Evolutionary conservation across 2,113 vertebrate genomes (phyloP).

Genomic region (Lophius piscatorius): DNA sequence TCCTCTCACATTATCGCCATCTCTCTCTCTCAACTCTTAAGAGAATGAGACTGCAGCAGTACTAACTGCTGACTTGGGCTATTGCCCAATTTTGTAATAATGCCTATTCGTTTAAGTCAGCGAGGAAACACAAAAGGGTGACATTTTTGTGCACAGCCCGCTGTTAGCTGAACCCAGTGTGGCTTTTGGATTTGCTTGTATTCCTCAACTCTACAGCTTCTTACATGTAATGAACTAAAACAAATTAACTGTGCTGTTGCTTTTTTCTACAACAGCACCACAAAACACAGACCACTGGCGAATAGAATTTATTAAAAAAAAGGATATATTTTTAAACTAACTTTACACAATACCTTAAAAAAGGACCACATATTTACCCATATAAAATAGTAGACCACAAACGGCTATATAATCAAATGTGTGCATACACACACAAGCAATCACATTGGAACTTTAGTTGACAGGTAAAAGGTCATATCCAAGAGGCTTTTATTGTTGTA

Average conservation of each 20-base stretch:
- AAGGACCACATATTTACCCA: conserved; percentile 3
- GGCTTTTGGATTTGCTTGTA: conserved; percentile 44
- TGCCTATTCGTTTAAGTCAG: conserved; percentile 65
- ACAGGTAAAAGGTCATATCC: conserved; percentile 34
- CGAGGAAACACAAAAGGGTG: conserved; percentile 62
- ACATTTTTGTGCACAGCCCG: conserved; percentile 63
- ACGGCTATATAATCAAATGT: no score
- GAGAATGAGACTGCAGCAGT: conserved; percentile 61
- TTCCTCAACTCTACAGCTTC: conserved; percentile 51
- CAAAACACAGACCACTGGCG: conserved; percentile 20
- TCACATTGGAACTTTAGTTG: conserved; percentile 22
- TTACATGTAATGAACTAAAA: conserved; percentile 66
- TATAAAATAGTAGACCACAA: conserved; percentile 2
- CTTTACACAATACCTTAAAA: not conserved
- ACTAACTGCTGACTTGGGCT: conserved; percentile 73
- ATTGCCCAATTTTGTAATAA: conserved; percentile 72
- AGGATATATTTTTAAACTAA: no score
- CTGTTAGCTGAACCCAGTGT: conserved; percentile 52
- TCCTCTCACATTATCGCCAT: conserved; percentile 34
- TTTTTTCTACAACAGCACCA: conserved; percentile 33
- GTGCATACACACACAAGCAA: not conserved
- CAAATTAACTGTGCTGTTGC: conserved; percentile 59
- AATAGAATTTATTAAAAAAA: not conserved
- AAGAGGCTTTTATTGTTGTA: conserved; percentile 44
- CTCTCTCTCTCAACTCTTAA: conserved; percentile 55